Base-by-base conservation (phyloP, 2,888 invertebrate species). In the Temnothorax rugatulus region DNA sequence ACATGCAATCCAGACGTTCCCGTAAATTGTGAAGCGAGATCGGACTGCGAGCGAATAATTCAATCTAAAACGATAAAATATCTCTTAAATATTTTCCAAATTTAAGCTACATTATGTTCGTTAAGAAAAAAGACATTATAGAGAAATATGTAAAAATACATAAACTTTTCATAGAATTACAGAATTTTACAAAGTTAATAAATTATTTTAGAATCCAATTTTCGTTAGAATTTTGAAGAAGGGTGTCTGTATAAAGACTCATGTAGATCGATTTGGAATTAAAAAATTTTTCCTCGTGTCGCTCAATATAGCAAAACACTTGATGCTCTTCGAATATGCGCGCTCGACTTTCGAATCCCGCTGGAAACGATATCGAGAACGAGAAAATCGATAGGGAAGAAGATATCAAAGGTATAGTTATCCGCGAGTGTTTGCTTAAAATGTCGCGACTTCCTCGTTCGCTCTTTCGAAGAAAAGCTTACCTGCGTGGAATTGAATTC, bases 401-500 rank as follows among this genome's bases (percentile, higher is more conserved):
- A 73, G 68, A 63, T 71, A 57, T 71, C 71, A 47, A 71, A 54
- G 52, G 71, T 47, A 44, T 54, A 81, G 81, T 63, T 50, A 71
- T 61, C 41, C 15, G 25, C 64, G 34, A 38, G 34, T 57, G 64
- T 86, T 84, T 68, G 54, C 74, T 82, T 75, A 82, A 34, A 34
- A 63, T 50, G 61, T 66, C 25, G 68, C 15, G 76, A 81, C 76
- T 61, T 47, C 68, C 34, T 47, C 54, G 41, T 57, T 73, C 84
- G 77, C 7, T 34, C 54, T 84, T 74, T 61, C 68, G 54, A 74
- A 74, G 61, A 38, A 74, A 82, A 82, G 69, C 75, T 85, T 74
- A 64, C 66, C 76, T 79, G 61, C 68, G 11, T 25, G 68, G 64
- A 83, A 88, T 88, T 83, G 87, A 77, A 88, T 81, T 88, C 75